phyloP scores from a whole-genome alignment of 2,797 vertebrate species.

The Babyrousa celebensis region DNA sequence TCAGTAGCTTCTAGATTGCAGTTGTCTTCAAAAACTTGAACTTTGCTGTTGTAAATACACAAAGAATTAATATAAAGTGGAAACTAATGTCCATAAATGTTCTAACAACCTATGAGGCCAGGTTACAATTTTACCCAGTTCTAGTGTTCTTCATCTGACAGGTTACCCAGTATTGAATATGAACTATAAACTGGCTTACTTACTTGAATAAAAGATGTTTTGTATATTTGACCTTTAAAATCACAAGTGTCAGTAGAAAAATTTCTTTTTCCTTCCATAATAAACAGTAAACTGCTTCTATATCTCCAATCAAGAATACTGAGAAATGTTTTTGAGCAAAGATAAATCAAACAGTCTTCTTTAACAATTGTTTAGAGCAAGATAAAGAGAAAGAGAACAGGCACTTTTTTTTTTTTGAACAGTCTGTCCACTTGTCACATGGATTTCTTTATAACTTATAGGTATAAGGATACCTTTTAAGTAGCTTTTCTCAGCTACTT shows the following conservation, averaged over 20 bases:
- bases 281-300: slow-evolving; percentile 81
- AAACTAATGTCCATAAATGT: slow-evolving; percentile 75
- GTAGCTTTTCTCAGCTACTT: slow-evolving; percentile 7
- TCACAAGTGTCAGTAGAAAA: slow-evolving; percentile 78
- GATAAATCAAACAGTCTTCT: slow-evolving; percentile 70
- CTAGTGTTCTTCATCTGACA: slow-evolving; percentile 67
- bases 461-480: too few species aligned
- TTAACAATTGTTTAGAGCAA: slow-evolving; percentile 72
- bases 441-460: slow-evolving; percentile 51
- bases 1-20: slow-evolving; percentile 29
- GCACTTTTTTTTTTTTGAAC: slow-evolving; percentile 75
- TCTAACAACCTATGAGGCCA: neutral
- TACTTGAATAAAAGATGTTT: slow-evolving; percentile 82
- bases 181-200: slow-evolving; percentile 84
- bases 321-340: slow-evolving; percentile 79
- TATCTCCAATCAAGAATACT: slow-evolving; percentile 76
- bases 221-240: slow-evolving; percentile 87
- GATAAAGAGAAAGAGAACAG: neutral
- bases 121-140: slow-evolving; percentile 49
- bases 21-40: slow-evolving; percentile 53
- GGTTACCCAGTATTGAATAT: slow-evolving; percentile 3
- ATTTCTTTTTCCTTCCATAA: slow-evolving; percentile 84
- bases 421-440: slow-evolving; percentile 47
- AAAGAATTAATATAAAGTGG: slow-evolving; percentile 59
- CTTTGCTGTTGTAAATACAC: slow-evolving; percentile 10